Conservation (phyloP, 2,888 invertebrate species). For the Ochropacha duplaris region DNA sequence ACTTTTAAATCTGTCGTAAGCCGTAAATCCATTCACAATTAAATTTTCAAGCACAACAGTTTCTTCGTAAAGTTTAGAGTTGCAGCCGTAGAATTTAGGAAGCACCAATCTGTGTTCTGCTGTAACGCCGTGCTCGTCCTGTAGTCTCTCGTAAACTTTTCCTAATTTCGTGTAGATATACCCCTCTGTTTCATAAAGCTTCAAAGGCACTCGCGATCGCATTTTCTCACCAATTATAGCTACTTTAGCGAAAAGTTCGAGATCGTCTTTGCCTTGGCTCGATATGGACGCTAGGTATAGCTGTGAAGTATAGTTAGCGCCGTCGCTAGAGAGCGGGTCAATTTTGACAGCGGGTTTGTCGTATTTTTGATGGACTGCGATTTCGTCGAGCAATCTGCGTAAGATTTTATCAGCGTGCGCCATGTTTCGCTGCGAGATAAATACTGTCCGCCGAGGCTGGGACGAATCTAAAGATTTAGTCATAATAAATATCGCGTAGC, state of each 20-base stretch:
- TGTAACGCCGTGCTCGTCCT: slow-evolving; percentile 38
- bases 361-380: slow-evolving; percentile 39
- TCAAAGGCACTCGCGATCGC: slow-evolving; percentile 28
- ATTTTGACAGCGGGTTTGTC: slow-evolving; percentile 31
- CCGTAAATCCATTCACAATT: slow-evolving; percentile 39
- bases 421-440: slow-evolving; percentile 26
- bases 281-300: slow-evolving; percentile 31
- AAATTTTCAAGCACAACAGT: slow-evolving; percentile 61
- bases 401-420: slow-evolving; percentile 35
- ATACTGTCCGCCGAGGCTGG: slow-evolving; percentile 6
- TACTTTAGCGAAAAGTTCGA: slow-evolving; percentile 55
- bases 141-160: slow-evolving; percentile 38
- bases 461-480: too few relatives aligned
- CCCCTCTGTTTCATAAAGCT: slow-evolving; percentile 46
- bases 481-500: too few relatives aligned
- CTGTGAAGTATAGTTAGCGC: slow-evolving; percentile 49
- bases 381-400: slow-evolving; percentile 29
- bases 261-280: slow-evolving; percentile 16
- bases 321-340: slow-evolving; percentile 40
- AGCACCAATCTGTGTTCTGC: slow-evolving; percentile 40
- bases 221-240: slow-evolving; percentile 44
- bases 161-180: slow-evolving; percentile 46
- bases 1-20: slow-evolving; percentile 47
- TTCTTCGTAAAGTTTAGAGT: slow-evolving; percentile 36
- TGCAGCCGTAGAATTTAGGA: slow-evolving; percentile 50